Evolutionary conservation across 2,797 vertebrate species (phyloP), one percentile per base, ranked within the genome.

Genomic region (Triplophysa yarkandensis): DNA sequence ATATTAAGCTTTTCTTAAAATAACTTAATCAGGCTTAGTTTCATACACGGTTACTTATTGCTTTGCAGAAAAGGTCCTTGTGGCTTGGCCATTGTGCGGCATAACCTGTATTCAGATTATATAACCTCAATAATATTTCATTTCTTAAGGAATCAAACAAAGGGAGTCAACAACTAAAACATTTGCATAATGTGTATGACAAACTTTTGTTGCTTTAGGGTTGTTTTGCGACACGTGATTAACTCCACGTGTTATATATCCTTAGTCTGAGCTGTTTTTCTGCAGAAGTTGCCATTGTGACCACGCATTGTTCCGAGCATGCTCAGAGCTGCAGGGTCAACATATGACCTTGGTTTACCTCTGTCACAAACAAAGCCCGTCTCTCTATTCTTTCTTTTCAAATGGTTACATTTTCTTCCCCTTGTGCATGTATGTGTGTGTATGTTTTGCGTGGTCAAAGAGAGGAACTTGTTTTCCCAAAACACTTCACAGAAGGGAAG

Each of bases 401-500:
- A 50, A 68, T 61, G 61, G 67, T 19, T 66, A 65, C 54, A 74
- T 66, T 57, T 57, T 74, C 63, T 74, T 74, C 72, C 72, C 17
- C 30, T 74, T 67, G 52, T 71, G 27, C 50, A 64, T 71, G 75
- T 55, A 27, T 44, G 25, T 69, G 36, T 64, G 43, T 21, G 44
- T 58, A 19, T 67, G 44, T 39, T n/a, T n/a, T n/a, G 72, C 58
- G 62, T 60, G 27, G 50, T 74, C 39, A 39, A 52, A 77, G 74
- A 79, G 74, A 77, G 74, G 80, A 82, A 82, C 80, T 64, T 64
- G 52, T 81, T 77, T 81, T 79, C 69, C 77, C 69, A 79, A 74
- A 68, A 79, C 68, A 61, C 77, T 62, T 67, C 41, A 79, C 67
- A 79, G 66, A 82, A 76, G 67, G 77, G 77, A 82, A 77, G 77